These are phyloP conservation scores for Chelon auratus DNA, from an alignment of 2,797 vertebrate genomes.

Conservation along the genomic window DNA sequence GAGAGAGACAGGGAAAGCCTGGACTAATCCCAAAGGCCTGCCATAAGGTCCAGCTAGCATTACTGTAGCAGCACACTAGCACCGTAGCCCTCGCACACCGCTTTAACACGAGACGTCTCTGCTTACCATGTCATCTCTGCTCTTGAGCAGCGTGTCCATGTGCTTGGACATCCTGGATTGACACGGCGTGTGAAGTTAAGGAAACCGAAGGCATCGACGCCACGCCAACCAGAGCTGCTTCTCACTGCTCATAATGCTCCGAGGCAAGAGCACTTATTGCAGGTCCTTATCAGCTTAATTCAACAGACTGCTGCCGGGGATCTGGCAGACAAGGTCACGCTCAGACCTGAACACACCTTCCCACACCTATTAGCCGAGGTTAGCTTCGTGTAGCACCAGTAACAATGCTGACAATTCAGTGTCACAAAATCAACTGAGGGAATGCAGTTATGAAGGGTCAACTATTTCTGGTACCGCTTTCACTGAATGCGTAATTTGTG, in stretches of 20 bases:
- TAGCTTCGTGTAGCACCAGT: conserved; percentile 6
- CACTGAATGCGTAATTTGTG: not conserved
- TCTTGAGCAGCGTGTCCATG: conserved; percentile 66
- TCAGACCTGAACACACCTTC: conserved; percentile 33
- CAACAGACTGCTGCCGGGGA: conserved; percentile 70
- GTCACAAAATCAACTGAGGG: not conserved
- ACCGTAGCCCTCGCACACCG: conserved; percentile 5
- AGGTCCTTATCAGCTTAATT: conserved; percentile 82
- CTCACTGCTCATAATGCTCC: conserved; percentile 38
- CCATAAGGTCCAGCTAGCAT: conserved; percentile 64
- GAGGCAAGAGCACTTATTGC: conserved; percentile 55
- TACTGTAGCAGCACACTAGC: conserved; percentile 25
- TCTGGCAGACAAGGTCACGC: conserved; percentile 73
- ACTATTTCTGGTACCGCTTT: not conserved
- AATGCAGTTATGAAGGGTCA: not conserved
- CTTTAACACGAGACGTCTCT: not conserved
- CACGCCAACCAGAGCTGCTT: conserved; percentile 40
- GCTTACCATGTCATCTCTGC: conserved; percentile 69
- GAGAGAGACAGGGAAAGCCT: conserved; percentile 51
- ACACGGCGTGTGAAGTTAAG: not conserved
- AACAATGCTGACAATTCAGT: not conserved
- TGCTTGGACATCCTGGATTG: conserved; percentile 56
- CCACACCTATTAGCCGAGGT: conserved; percentile 29
- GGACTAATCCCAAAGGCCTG: conserved; percentile 63
- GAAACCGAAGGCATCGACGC: conserved; percentile 36